Evolutionary conservation across 2,113 vertebrate species (phyloP).

Genomic region (Monarcha castaneiventris): DNA sequence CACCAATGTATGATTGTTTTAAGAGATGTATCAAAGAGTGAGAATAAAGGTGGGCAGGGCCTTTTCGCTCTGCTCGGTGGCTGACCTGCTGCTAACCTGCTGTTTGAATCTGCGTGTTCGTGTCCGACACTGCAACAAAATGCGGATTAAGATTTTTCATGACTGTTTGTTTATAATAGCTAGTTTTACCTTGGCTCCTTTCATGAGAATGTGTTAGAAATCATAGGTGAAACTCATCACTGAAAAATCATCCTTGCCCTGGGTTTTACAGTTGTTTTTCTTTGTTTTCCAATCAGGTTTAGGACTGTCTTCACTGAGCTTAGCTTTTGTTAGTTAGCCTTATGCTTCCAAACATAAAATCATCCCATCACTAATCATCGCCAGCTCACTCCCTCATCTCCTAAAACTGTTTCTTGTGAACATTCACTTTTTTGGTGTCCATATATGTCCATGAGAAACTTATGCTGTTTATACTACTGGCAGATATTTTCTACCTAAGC

Average conservation of each 20-base stretch:
- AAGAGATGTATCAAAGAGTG: too few species aligned
- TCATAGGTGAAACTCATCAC: neutral
- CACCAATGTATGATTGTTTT: too few species aligned
- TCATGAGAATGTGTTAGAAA: neutral
- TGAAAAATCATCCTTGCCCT: neutral
- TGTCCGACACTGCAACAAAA: too few species aligned
- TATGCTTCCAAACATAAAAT: neutral
- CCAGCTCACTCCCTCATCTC: neutral
- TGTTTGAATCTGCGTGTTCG: too few species aligned
- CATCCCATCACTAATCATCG: neutral
- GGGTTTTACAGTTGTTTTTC: neutral
- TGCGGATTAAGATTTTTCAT: neutral
- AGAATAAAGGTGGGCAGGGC: too few species aligned
- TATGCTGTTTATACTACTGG: neutral
- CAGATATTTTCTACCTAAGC: neutral
- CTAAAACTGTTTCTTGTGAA: neutral
- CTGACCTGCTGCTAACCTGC: too few species aligned
- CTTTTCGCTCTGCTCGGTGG: too few species aligned
- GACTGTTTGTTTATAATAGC: neutral
- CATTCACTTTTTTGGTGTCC: neutral
- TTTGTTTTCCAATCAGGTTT: conserved; percentile 3
- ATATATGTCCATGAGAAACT: neutral
- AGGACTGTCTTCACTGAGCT: neutral
- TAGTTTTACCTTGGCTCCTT: neutral
- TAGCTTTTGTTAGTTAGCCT: neutral